Base-by-base conservation (phyloP, 2,888 invertebrate genomes). In the Drosophila kanekoi region DNA sequence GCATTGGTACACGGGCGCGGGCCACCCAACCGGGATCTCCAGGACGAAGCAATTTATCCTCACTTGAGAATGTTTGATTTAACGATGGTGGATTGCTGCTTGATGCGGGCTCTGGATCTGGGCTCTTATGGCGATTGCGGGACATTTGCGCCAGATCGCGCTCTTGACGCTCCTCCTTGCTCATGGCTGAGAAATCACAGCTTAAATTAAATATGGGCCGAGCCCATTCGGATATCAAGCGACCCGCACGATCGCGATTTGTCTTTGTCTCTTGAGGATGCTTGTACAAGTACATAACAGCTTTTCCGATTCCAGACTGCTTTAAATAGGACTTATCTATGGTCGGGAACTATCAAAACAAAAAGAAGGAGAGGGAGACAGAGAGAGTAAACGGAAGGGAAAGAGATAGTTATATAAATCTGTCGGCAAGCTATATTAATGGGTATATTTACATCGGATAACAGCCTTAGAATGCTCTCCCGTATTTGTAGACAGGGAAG, bases 241-340 rank as follows among this genome's bases (percentile, higher is more conserved):
- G 95, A 1, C 98, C 98, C 68, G 98, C 98, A 57, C 96, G 94
- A 90, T 97, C 96, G 90, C 96, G 96, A 93, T 99, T 99, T 64
- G 95, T 94, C 92, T 98, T 98, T 0, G 97, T 97, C 94, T 99
- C 99, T 92, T 96, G 97, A 0, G 99, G 99, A 93, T 99, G 99
- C 92, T 99, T 99, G 93, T 98, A 99, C 54, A 99, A 94, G 93
- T 99, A 99, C 99, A 99, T 99, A 1, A 99, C 98, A 43, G 99
- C 99, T 93, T 99, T 99, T 60, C 99, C 99, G 79, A 99, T 98
- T 28, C 99, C 99, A 8, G 98, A 98, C 91, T 97, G 97, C 92
- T 98, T 98, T 80, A 99, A 93, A 63, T 97, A 96, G 43, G 96
- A 95, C 91, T 97, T 97, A 92, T 97, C 97, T 64, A 98, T 95